Evolutionary conservation across 1,140 invertebrate species (phyloP).

Genomic region (Magallana angulata): DNA sequence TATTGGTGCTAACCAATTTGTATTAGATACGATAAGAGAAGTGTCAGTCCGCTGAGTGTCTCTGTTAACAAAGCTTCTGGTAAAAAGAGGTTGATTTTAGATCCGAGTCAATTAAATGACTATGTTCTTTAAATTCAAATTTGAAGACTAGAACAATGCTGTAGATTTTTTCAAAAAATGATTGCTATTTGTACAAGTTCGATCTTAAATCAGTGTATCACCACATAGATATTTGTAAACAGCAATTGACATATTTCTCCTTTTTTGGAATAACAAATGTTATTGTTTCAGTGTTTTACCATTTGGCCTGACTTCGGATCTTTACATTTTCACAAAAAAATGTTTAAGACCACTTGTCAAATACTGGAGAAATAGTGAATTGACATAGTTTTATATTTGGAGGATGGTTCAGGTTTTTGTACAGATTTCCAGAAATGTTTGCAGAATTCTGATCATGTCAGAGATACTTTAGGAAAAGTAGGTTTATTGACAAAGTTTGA

Average conservation of each 20-base stretch:
- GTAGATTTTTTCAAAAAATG: conserved; percentile 19
- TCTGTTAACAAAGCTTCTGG: conserved; percentile 32
- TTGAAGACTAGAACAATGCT: conserved; percentile 45
- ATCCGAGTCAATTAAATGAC: conserved; percentile 42
- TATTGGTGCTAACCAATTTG: conserved; percentile 16
- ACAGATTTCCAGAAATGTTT: no score
- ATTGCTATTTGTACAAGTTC: conserved; percentile 7
- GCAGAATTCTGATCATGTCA: no score
- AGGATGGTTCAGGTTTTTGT: no score
- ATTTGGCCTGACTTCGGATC: conserved; percentile 40
- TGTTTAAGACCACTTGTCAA: no score
- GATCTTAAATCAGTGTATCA: conserved; percentile 55
- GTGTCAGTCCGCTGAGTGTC: conserved; percentile 49
- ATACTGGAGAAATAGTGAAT: no score
- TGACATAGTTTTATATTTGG: no score
- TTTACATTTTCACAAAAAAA: conserved; percentile 44
- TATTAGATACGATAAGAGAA: conserved; percentile 34
- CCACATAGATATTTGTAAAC: conserved; percentile 51
- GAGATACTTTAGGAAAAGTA: no score
- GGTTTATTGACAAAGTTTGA: no score
- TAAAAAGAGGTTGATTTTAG: conserved; percentile 48
- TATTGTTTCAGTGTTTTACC: conserved; percentile 43
- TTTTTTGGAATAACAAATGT: conserved; percentile 44
- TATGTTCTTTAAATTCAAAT: conserved; percentile 38
- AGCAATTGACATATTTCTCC: conserved; percentile 49